Percentiles rank a stretch among this genome's conserved stretches.
Evolutionary conservation across 1,140 invertebrate species (phyloP).

Genomic region (Hycleus phaleratus): DNA sequence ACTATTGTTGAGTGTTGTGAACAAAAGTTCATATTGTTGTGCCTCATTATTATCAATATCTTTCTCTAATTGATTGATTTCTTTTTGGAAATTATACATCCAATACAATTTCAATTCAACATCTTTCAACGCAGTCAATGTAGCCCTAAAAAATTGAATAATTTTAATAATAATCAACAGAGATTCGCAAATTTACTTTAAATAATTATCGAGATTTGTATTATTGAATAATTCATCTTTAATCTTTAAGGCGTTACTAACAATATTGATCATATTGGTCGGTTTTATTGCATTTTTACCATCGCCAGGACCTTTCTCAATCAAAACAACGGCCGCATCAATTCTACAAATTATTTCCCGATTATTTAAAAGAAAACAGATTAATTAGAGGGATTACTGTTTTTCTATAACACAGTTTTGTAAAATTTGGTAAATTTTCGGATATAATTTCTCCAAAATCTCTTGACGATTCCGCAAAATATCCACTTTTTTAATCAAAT

Average conservation of each 20-base stretch:
- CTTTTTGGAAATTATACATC: conserved; percentile 14
- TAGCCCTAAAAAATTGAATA: conserved; percentile 7
- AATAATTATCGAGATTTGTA: conserved; percentile 10
- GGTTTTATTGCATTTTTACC: background rate
- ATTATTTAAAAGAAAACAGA: no score
- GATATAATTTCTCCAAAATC: background rate
- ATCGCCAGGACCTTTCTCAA: conserved; percentile 2
- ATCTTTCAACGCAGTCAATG: conserved; percentile 6
- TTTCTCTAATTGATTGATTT: conserved; percentile 9
- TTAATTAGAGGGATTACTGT: background rate
- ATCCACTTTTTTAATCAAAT: conserved; percentile 13
- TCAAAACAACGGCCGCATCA: conserved; percentile 5
- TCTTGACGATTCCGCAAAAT: conserved; percentile 9
- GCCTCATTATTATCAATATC: conserved; percentile 16
- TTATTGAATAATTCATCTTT: conserved; percentile 17
- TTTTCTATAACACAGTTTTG: conserved; percentile 12
- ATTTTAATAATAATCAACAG: background rate
- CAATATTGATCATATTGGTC: conserved; percentile 14
- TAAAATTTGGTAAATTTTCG: conserved; percentile 13
- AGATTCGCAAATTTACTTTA: conserved; percentile 13
- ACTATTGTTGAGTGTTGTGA: conserved; percentile 1
- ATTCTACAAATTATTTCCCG: background rate
- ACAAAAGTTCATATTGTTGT: conserved; percentile 10
- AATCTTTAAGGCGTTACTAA: conserved; percentile 20
- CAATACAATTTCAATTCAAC: conserved; percentile 12